Conservation (phyloP, 1,140 invertebrate genomes). For the Druon quercuslanigerum region DNA sequence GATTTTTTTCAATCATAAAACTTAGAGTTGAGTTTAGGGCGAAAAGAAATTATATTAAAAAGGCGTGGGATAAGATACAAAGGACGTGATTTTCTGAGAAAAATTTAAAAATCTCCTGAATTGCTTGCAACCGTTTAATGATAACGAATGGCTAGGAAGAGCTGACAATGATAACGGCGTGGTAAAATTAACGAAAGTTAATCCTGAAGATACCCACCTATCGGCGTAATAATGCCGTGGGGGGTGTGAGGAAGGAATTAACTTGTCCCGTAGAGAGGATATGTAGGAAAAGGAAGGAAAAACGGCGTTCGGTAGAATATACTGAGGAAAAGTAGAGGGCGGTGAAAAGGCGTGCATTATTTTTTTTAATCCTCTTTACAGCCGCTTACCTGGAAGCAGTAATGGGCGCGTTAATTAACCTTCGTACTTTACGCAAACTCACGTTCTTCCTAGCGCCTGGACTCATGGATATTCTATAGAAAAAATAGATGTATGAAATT, state of each 20-base stretch:
- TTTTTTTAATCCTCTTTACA: slow-evolving; percentile 50
- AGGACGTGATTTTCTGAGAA: not conserved
- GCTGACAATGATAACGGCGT: slow-evolving; percentile 17
- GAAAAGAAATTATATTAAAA: too few species aligned
- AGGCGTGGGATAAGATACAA: too few species aligned
- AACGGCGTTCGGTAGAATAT: slow-evolving; percentile 2
- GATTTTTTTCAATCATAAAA: too few species aligned
- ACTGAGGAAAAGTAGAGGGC: slow-evolving; percentile 14
- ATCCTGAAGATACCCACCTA: slow-evolving; percentile 11
- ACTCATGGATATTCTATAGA: not conserved
- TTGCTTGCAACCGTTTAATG: not conserved
- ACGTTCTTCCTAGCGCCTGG: not conserved
- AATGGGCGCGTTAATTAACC: slow-evolving; percentile 56
- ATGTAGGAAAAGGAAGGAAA: not conserved
- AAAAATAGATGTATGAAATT: not conserved
- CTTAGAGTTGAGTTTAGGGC: too few species aligned
- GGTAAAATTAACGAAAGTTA: slow-evolving; percentile 28
- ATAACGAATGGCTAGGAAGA: not conserved
- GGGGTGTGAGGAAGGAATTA: slow-evolving; percentile 13
- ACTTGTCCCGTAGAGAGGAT: slow-evolving; percentile 27
- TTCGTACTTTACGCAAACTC: slow-evolving; percentile 49
- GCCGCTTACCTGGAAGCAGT: slow-evolving; percentile 39
- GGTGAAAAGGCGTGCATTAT: slow-evolving; percentile 40
- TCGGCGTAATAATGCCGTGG: slow-evolving; percentile 20
- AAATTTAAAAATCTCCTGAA: not conserved